Evolutionary conservation across 2,113 vertebrate genomes (phyloP).

Genomic region (Cygnus buccinator): DNA sequence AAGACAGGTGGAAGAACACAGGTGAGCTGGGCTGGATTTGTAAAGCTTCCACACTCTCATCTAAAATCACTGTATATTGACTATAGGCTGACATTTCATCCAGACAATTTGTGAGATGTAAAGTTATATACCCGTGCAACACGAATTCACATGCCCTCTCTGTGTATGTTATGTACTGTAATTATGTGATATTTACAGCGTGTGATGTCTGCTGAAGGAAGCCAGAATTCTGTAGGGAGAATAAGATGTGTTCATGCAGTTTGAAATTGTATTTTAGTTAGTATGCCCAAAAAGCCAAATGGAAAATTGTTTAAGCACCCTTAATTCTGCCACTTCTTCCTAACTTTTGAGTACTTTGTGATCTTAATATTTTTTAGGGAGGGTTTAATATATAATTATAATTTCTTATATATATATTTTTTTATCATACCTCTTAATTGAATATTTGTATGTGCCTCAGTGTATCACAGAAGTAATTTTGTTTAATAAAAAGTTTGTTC

Average conservation of each 20-base stretch:
- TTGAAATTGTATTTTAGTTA: background rate
- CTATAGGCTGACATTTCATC: background rate
- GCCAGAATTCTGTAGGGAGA: background rate
- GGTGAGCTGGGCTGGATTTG: conserved; percentile 46
- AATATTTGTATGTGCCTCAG: background rate
- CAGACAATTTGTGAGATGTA: background rate
- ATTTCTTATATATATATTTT: background rate
- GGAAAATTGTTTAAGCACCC: background rate
- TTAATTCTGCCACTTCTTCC: background rate
- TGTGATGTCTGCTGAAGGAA: background rate
- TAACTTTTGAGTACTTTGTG: background rate
- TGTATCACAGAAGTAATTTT: background rate
- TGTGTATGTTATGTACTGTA: background rate
- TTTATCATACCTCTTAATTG: background rate
- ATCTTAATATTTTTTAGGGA: background rate
- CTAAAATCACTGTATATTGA: background rate
- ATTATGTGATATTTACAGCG: background rate
- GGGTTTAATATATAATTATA: background rate
- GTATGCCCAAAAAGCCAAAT: background rate
- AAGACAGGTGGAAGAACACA: conserved; percentile 76
- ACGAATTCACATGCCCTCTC: background rate
- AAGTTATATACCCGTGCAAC: background rate
- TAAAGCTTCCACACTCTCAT: background rate
- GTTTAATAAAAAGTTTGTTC: background rate
- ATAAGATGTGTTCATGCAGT: background rate